Conservation (phyloP, 2,113 vertebrate species). For the Henicopernis longicauda region DNA sequence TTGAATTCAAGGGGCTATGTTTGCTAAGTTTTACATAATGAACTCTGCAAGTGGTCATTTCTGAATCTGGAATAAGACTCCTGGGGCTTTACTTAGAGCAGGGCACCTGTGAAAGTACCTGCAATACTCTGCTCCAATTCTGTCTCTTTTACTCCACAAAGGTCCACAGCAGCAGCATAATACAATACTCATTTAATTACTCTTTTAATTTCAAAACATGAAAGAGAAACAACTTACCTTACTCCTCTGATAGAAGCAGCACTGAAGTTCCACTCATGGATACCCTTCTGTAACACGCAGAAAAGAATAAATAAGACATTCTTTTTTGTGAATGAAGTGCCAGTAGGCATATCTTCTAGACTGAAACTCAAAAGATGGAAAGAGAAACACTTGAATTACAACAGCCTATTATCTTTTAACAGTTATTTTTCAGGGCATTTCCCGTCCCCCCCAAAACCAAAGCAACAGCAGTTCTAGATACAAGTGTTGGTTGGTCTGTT, state of each 20-base stretch:
- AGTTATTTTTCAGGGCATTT: not conserved
- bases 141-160: not conserved
- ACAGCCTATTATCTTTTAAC: not conserved
- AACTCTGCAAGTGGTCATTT: not conserved
- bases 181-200: not conserved
- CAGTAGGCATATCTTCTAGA: not conserved
- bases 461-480: not conserved
- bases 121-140: not conserved
- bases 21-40: not conserved
- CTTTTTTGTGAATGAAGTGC: not conserved
- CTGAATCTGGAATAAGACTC: not conserved
- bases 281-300: constrained; percentile 81
- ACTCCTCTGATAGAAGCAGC: constrained; percentile 88
- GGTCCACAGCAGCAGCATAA: not conserved
- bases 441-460: not conserved
- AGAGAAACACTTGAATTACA: not conserved
- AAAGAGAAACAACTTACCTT: constrained; percentile 65
- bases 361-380: not conserved
- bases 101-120: not conserved
- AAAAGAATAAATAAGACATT: not conserved
- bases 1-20: not conserved
- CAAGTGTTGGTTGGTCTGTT: not conserved
- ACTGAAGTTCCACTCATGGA: constrained; percentile 96
- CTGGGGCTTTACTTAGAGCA: not conserved
- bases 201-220: not conserved